Evolutionary conservation across 2,888 invertebrate genomes (phyloP).

Genomic region (Nysson spinosus): DNA sequence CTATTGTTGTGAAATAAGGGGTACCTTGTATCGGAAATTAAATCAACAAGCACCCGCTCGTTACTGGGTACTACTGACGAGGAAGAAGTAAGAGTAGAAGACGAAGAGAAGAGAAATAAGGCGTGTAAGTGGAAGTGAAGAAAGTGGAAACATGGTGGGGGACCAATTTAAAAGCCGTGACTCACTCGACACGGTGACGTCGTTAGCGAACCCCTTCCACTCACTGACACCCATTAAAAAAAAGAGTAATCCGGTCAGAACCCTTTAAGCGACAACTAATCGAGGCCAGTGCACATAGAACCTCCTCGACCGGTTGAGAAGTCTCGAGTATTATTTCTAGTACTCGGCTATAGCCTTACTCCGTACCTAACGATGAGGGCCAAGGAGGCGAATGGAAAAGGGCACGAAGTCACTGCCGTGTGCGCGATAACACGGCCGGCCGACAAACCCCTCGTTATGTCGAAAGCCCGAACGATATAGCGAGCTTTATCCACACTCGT

Average conservation of each 20-base stretch:
- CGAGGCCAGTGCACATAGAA: slow-evolving; percentile 49
- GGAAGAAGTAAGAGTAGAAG: not conserved
- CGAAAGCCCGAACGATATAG: slow-evolving; percentile 27
- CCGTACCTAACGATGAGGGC: slow-evolving; percentile 11
- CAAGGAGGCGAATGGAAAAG: slow-evolving; percentile 21
- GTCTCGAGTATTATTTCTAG: slow-evolving; percentile 54
- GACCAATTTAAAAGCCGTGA: slow-evolving; percentile 60
- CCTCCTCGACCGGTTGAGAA: slow-evolving; percentile 40
- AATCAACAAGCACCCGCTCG: slow-evolving; percentile 31
- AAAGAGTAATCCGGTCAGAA: slow-evolving; percentile 47
- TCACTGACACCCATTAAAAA: slow-evolving; percentile 16
- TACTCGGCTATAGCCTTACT: slow-evolving; percentile 36
- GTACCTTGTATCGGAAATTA: slow-evolving; percentile 39
- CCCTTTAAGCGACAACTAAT: slow-evolving; percentile 58
- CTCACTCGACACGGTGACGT: slow-evolving; percentile 59
- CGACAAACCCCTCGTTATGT: slow-evolving; percentile 44
- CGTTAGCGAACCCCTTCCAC: slow-evolving; percentile 50
- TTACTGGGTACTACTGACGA: slow-evolving; percentile 23
- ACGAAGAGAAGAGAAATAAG: slow-evolving; percentile 1
- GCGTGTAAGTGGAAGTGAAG: slow-evolving; percentile 18
- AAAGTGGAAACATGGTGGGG: slow-evolving; percentile 29
- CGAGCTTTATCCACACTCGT: slow-evolving; percentile 33
- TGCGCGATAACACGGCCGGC: slow-evolving; percentile 38
- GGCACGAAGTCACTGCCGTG: slow-evolving; percentile 36
- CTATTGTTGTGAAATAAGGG: slow-evolving; percentile 24